Evolutionary conservation across 1,140 invertebrate genomes (phyloP).

Genomic region (Trichomalopsis sarcophagae): DNA sequence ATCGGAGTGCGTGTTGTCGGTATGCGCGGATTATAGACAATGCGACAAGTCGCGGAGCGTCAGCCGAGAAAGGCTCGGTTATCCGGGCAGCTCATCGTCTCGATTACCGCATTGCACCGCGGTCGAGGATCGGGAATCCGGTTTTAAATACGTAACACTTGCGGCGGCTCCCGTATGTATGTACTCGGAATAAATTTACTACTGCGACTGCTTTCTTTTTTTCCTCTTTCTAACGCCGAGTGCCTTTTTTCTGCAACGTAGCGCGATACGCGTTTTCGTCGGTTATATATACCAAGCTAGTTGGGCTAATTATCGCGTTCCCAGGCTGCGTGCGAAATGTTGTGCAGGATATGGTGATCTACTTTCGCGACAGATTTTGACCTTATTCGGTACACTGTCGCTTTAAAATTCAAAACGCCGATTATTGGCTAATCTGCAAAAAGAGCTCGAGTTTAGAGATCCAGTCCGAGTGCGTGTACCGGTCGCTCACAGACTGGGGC

Average conservation of each 20-base stretch:
- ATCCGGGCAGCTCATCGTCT: conserved; percentile 27
- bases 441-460: background rate
- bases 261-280: no score
- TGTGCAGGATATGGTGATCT: no score
- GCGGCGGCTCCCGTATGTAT: background rate
- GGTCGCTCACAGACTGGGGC: no score
- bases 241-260: background rate
- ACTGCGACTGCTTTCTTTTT: background rate
- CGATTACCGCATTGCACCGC: conserved; percentile 25
- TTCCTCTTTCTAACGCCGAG: background rate
- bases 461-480: background rate
- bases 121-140: conserved; percentile 17
- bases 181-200: conserved; percentile 19
- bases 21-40: background rate
- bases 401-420: background rate
- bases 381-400: background rate
- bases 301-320: no score
- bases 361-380: background rate
- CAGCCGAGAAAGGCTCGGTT: background rate
- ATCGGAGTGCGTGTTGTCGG: background rate
- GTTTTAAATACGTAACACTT: conserved; percentile 45
- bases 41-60: background rate
- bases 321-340: no score
- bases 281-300: background rate
- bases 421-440: background rate